Evolutionary conservation across 2,797 vertebrate species (phyloP), one percentile per base, ranked within the genome.

Genomic region (Remorina albescens): DNA sequence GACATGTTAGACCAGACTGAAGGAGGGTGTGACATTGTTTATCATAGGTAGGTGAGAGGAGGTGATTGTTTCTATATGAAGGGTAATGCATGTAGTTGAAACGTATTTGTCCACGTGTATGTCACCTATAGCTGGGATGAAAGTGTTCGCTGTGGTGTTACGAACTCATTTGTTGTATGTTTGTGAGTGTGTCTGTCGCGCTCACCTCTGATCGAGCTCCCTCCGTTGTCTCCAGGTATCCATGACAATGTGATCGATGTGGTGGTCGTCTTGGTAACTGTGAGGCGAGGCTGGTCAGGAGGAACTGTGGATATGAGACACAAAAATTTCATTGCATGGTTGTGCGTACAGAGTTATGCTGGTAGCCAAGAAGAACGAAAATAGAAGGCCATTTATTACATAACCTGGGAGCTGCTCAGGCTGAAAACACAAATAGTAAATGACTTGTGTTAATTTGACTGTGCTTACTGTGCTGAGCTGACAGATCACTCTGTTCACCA

Each of bases 221-320:
- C 98, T 49, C 98, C 98, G 0, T 99, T 99, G 91, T 99, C 98
- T 67, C 98, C 98, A 32, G 98, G 98, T 84, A 98, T 97, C 98
- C 98, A 99, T 53, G 98, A 98, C 75, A 99, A 93, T 11, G 98
- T 98, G 88, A 99, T 99, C 62, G 98, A 99, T 70, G 97, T 98
- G 74, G 98, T 97, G 2, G 98, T 99, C 2, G 98, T 99, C 95
- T 99, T 99, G 84, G 98, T 98, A 68, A 99, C 98, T 0, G 98
- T 99, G 67, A 99, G 97, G 65, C 98, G 96, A 36, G 98, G 98
- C 85, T 99, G 98, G 91, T 99, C 98, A 58, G 98, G 98, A 71
- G 98, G 98, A 72, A 99, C 98, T 99, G 86, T 55, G 63, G 42
- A 78, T 47, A 76, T 4, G 62, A 66, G 36, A 67, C 67, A 77